These are phyloP conservation scores for Atherinomorus stipes DNA, from an alignment of 2,113 vertebrate species.

Conservation along the genomic window DNA sequence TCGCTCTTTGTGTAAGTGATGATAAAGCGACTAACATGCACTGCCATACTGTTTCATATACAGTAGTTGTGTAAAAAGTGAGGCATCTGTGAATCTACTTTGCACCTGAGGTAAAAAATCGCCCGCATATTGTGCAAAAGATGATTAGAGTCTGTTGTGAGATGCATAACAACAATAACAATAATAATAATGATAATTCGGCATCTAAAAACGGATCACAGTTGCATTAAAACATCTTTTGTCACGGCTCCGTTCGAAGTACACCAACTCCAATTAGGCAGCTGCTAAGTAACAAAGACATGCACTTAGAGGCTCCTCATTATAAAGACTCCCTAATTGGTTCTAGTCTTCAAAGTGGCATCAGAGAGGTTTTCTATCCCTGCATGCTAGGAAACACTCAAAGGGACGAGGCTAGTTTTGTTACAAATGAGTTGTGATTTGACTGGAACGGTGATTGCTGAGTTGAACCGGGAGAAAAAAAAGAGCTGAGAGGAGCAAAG, in stretches of 20 bases:
- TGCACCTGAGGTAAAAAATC: slow-evolving; percentile 1
- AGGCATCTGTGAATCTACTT: slow-evolving; percentile 30
- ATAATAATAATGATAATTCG: background rate
- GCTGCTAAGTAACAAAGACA: slow-evolving; percentile 70
- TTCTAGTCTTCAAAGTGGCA: slow-evolving; percentile 72
- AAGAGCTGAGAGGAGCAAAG: background rate
- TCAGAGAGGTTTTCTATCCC: slow-evolving; percentile 53
- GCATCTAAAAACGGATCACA: slow-evolving; percentile 24
- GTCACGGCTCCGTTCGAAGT: slow-evolving; percentile 34
- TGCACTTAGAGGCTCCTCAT: slow-evolving; percentile 72
- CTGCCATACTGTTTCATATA: slow-evolving; percentile 21
- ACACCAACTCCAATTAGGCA: slow-evolving; percentile 73
- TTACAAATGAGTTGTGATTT: slow-evolving; percentile 38
- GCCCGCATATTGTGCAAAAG: slow-evolving; percentile 17
- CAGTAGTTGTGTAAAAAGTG: slow-evolving; percentile 31
- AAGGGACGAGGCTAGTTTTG: slow-evolving; percentile 23
- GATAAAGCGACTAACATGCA: slow-evolving; percentile 25
- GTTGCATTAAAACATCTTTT: slow-evolving; percentile 29
- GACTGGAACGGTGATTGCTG: slow-evolving; percentile 13
- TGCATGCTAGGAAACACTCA: slow-evolving; percentile 29
- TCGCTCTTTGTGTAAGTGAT: slow-evolving; percentile 19
- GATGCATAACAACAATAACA: background rate
- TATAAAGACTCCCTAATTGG: slow-evolving; percentile 75
- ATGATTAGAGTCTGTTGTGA: no score
- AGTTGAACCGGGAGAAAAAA: background rate